phyloP scores from a whole-genome alignment of 1,140 invertebrate genomes.

The Drosophila chauvacae region DNA sequence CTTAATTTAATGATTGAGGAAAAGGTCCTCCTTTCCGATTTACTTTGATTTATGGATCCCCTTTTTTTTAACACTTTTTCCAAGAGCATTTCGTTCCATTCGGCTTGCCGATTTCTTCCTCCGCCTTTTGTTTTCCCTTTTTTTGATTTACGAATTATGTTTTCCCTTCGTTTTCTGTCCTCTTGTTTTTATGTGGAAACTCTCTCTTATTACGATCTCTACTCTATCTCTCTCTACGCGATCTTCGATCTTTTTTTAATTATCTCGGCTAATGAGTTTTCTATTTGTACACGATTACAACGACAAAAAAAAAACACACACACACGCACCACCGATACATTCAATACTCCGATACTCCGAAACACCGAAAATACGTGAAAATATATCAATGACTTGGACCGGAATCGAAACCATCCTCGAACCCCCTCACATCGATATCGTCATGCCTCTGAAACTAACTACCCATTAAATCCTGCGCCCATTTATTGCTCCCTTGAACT shows the following conservation, averaged over 20 bases:
- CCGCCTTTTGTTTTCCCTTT: slow-evolving; percentile 14
- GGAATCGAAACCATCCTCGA: slow-evolving; percentile 14
- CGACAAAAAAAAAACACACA: slow-evolving; percentile 14
- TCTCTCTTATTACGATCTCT: slow-evolving; percentile 13
- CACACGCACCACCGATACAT: slow-evolving; percentile 1
- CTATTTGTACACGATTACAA: slow-evolving; percentile 59
- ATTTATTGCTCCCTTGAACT: neutral
- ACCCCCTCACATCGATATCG: slow-evolving; percentile 7
- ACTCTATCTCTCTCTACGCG: slow-evolving; percentile 1
- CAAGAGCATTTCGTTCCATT: slow-evolving; percentile 40
- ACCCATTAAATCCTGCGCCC: neutral
- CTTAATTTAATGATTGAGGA: too few species aligned
- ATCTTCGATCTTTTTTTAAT: slow-evolving; percentile 40
- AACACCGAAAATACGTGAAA: slow-evolving; percentile 20
- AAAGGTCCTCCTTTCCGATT: neutral
- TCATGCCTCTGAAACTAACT: slow-evolving; percentile 20
- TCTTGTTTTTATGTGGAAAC: slow-evolving; percentile 22
- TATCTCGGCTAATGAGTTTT: slow-evolving; percentile 76
- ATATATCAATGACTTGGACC: slow-evolving; percentile 28
- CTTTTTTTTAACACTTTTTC: neutral
- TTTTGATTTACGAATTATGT: slow-evolving; percentile 23
- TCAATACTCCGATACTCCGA: slow-evolving; percentile 19
- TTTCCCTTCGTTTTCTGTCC: slow-evolving; percentile 25
- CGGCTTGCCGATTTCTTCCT: slow-evolving; percentile 46
- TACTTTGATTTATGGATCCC: neutral